Conservation (phyloP, 2,113 vertebrate species). For the Paracanthobrama guichenoti region DNA sequence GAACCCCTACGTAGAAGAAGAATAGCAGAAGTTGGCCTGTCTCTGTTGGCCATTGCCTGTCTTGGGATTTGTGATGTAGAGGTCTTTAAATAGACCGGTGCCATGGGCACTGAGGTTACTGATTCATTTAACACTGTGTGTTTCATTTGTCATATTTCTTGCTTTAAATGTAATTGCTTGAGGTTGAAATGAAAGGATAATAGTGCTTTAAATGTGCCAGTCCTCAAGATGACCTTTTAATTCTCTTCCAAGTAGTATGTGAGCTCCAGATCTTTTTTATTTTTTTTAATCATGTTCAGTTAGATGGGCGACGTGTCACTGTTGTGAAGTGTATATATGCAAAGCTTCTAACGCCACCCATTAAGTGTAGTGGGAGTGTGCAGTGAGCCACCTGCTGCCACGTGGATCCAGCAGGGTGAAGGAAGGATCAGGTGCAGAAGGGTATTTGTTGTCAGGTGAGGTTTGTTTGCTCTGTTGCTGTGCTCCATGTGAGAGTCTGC, state of each 20-base stretch:
- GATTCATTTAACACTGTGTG: slow-evolving; percentile 4
- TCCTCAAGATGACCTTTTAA: not conserved
- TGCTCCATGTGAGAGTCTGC: not conserved
- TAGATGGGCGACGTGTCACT: not conserved
- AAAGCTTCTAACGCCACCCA: slow-evolving; percentile 47
- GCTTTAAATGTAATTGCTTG: not conserved
- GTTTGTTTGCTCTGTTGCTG: slow-evolving; percentile 34
- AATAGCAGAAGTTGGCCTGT: slow-evolving; percentile 19
- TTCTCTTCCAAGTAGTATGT: not conserved
- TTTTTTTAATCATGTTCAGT: not conserved
- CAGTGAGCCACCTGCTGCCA: slow-evolving; percentile 58
- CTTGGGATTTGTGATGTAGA: slow-evolving; percentile 15
- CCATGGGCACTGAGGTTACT: not conserved
- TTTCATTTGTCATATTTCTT: not conserved
- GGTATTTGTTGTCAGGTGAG: slow-evolving; percentile 49
- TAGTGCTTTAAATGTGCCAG: not conserved
- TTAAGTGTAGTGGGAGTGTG: slow-evolving; percentile 52
- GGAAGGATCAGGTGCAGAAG: slow-evolving; percentile 52
- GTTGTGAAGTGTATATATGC: slow-evolving; percentile 26
- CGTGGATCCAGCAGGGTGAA: slow-evolving; percentile 61
- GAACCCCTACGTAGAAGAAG: not conserved
- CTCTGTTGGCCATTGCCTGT: not conserved
- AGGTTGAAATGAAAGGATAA: not conserved
- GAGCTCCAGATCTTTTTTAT: not conserved
- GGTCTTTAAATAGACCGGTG: slow-evolving; percentile 28